A percentile compares a stretch with the other conserved stretches of the same genome.
phyloP scores from a whole-genome alignment of 2,888 invertebrate species.

The Pantelozetes paolii region DNA sequence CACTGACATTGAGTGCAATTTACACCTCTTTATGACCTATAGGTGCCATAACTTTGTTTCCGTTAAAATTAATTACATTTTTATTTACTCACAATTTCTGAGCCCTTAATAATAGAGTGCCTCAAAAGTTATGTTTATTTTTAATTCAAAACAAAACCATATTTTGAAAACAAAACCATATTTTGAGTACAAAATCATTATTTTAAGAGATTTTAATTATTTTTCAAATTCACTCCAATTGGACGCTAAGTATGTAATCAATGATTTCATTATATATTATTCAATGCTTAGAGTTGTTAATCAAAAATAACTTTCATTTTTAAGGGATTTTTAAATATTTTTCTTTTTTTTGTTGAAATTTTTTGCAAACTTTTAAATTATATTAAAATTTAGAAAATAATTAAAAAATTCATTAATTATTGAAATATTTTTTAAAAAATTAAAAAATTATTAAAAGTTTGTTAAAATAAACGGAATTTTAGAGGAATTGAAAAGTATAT shows the following conservation, averaged over 20 bases:
- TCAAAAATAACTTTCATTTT: too few species aligned
- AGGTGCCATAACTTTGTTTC: not conserved
- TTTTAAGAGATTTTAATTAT: not conserved
- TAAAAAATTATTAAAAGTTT: not conserved
- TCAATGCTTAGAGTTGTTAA: too few species aligned
- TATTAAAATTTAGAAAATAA: not conserved
- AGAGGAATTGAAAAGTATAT: slow-evolving; percentile 47
- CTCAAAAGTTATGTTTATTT: not conserved
- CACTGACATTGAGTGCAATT: not conserved
- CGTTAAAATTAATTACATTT: not conserved
- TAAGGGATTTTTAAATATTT: too few species aligned
- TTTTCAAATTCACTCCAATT: too few species aligned
- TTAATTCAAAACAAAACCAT: not conserved
- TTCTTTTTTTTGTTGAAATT: too few species aligned
- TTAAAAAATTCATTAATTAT: not conserved
- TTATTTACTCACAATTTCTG: not conserved
- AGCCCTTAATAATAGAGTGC: not conserved
- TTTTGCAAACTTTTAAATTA: too few species aligned
- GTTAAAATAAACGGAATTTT: not conserved
- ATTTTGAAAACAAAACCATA: not conserved
- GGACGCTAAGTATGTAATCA: too few species aligned
- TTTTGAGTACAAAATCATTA: not conserved
- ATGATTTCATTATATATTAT: too few species aligned
- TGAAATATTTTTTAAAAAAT: not conserved
- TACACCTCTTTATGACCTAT: not conserved